These are phyloP conservation scores for Lysandra bellargus DNA, from an alignment of 2,888 invertebrate genomes.

Conservation along the genomic window DNA sequence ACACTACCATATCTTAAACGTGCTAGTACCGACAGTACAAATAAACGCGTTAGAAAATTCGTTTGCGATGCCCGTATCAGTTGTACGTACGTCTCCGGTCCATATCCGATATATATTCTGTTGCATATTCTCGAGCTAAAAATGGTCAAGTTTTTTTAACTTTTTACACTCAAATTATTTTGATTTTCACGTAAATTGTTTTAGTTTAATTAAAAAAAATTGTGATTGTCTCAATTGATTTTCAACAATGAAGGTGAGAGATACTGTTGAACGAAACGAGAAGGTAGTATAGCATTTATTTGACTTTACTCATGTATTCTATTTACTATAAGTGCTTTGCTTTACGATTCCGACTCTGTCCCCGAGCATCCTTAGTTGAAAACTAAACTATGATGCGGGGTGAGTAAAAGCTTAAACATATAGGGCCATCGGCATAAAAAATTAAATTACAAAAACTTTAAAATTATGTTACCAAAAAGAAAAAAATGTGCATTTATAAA, in stretches of 20 bases:
- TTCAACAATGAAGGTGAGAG: conserved; percentile 76
- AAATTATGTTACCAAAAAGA: conserved; percentile 28
- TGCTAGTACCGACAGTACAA: conserved; percentile 50
- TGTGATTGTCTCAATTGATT: conserved; percentile 74
- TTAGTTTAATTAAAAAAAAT: conserved; percentile 55
- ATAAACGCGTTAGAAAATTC: conserved; percentile 40
- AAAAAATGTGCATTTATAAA: conserved; percentile 24
- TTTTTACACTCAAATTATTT: conserved; percentile 80
- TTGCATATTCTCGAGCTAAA: conserved; percentile 78
- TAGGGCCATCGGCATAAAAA: conserved; percentile 12
- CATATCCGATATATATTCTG: conserved; percentile 64
- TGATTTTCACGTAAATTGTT: conserved; percentile 58
- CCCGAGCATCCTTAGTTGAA: conserved; percentile 11
- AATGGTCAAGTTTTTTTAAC: conserved; percentile 81
- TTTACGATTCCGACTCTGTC: conserved; percentile 7
- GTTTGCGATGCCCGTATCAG: conserved; percentile 37
- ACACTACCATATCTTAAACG: conserved; percentile 80
- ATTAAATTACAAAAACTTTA: background rate
- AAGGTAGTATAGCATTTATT: conserved; percentile 82
- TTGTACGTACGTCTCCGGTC: conserved; percentile 45
- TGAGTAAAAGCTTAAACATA: background rate
- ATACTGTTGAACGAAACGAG: conserved; percentile 59
- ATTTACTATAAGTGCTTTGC: conserved; percentile 33
- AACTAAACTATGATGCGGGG: conserved; percentile 4
- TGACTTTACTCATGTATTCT: conserved; percentile 60